Percentiles rank a stretch among this genome's conserved stretches.
These are phyloP conservation scores for Drosophila prostipennis DNA, from an alignment of 2,888 invertebrate genomes.

Conservation along the genomic window DNA sequence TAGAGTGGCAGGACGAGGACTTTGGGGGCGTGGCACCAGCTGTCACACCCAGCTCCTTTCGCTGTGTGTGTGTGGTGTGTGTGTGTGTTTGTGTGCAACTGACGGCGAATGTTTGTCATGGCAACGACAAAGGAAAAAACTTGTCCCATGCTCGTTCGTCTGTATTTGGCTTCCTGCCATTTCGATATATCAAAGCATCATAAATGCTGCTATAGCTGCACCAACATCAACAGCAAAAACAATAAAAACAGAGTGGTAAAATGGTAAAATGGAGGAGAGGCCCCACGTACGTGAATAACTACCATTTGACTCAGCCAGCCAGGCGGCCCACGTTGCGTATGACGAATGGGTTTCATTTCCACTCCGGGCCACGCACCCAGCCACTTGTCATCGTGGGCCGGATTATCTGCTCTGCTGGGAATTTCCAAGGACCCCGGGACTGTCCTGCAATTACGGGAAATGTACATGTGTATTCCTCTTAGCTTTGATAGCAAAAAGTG, in stretches of 20 bases:
- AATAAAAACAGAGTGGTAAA: background rate
- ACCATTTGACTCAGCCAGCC: constrained; percentile 20
- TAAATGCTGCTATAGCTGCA: constrained; percentile 67
- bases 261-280: background rate
- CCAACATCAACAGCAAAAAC: constrained; percentile 32
- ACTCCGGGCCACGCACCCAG: constrained; percentile 54
- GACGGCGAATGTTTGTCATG: constrained; percentile 71
- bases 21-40: constrained; percentile 12
- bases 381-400: constrained; percentile 67
- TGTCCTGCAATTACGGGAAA: background rate
- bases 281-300: constrained; percentile 60
- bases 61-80: constrained; percentile 2
- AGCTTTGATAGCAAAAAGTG: background rate
- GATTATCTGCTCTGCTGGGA: constrained; percentile 70
- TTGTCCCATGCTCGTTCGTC: constrained; percentile 10
- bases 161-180: constrained; percentile 56
- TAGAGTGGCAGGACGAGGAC: background rate
- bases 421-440: constrained; percentile 49
- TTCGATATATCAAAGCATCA: constrained; percentile 77
- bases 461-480: background rate
- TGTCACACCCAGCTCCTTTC: constrained; percentile 26
- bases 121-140: constrained; percentile 46
- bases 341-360: constrained; percentile 75
- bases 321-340: constrained; percentile 45
- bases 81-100: constrained; percentile 32